Base-by-base conservation (phyloP, 2,113 vertebrate species). In the Saccopteryx leptura region DNA sequence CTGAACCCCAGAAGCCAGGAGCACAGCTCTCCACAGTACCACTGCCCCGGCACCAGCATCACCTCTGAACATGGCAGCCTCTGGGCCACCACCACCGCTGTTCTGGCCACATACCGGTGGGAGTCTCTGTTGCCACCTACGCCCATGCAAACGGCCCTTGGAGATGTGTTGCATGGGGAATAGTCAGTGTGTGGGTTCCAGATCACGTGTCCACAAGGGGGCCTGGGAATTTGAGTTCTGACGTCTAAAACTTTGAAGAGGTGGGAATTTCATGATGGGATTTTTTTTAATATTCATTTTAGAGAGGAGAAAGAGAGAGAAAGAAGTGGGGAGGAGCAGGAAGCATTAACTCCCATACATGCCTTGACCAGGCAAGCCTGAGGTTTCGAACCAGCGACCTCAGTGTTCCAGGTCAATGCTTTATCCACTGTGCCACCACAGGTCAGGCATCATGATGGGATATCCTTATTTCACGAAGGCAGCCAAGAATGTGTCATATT, bases 101-200 rank as follows among this genome's bases (percentile, higher is more conserved):
- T 24, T 21, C 7, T 56, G 33, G 79, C 33, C 48, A 6, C 60
- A 14, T 13, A 54, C 21, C 1, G 0, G 4, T 13, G 9, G 72
- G 39, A 39, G 17, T 11, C 56, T 26, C 68, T 21, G 17, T 26
- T 11, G 2, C 23, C 86, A 54, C 31, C 17, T 9, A 9, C 15
- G 24, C 19, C 50, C 18, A 0, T 0, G 23, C 54, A 82, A 31
- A 39, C 2, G 1, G 10, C 9, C 26, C 28, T 60, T 17, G 7
- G 8, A 11, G 21, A 19, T 52, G 7, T 54, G 1, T 4, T 21
- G 3, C 0, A 0, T 7, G 7, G 60, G 50, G 48, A 31, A 13
- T 1, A 18, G 50, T 66, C 3, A 0, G 5, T 3, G 3, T 0
- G 0, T 63, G 54, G 31, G 33, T 8, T 14, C 88, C 61, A 52